Percentiles rank a stretch among this genome's conserved stretches.
phyloP scores from a whole-genome alignment of 1,140 invertebrate species.

The Ooceraea biroi region DNA sequence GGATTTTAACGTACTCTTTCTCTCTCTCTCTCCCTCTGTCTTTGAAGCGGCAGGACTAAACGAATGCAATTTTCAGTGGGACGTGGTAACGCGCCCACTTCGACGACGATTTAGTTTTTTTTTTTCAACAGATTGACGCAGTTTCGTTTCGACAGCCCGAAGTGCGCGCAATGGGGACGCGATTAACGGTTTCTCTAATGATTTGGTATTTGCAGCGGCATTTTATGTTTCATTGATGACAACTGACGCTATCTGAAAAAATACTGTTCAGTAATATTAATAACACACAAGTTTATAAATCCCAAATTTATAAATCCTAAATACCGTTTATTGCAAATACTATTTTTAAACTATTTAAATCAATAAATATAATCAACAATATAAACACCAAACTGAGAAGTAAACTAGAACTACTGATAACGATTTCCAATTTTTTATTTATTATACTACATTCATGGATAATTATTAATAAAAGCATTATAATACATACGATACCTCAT shows the following conservation, averaged over 20 bases:
- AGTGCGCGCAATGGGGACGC: background rate
- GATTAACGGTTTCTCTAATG: slow-evolving; percentile 5
- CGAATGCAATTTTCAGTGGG: slow-evolving; percentile 74
- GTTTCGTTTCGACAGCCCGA: background rate
- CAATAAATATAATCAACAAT: too few relatives aligned
- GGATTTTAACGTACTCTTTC: slow-evolving; percentile 68
- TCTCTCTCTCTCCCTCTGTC: slow-evolving; percentile 3
- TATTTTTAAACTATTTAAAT: background rate
- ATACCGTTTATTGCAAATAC: background rate
- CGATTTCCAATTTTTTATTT: too few relatives aligned
- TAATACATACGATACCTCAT: too few relatives aligned
- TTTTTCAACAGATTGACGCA: slow-evolving; percentile 6
- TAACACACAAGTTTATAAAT: background rate
- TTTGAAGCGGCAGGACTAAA: slow-evolving; percentile 72
- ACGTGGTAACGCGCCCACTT: slow-evolving; percentile 41
- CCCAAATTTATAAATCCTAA: background rate
- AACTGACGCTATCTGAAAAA: background rate
- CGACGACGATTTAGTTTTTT: slow-evolving; percentile 55
- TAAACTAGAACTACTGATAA: too few relatives aligned
- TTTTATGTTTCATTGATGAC: background rate
- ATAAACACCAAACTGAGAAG: too few relatives aligned
- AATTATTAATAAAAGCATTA: too few relatives aligned
- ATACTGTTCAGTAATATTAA: background rate
- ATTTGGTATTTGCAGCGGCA: slow-evolving; percentile 5
- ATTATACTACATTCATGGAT: too few relatives aligned